Base-by-base conservation (phyloP, 1,140 invertebrate species). In the Maniola jurtina region DNA sequence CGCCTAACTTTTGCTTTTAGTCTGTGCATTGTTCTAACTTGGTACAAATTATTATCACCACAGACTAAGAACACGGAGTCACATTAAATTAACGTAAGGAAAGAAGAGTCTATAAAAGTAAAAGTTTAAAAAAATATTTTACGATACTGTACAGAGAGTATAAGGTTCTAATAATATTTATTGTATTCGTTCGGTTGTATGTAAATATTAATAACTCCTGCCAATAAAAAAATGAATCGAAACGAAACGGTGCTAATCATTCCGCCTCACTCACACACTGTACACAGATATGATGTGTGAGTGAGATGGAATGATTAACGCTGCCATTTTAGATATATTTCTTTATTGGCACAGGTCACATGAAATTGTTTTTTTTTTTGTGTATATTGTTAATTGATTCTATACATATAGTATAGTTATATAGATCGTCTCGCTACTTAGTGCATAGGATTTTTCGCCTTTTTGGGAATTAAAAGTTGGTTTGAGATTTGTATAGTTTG, bases 111-210 rank as follows among this genome's bases (percentile, higher is more conserved):
- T 80, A 79, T 73, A 68, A 38, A 45, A 45, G 42, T 45, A 45
- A 45, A 45, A 45, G 13, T 45, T n/a, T n/a, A 13, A 45, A 45
- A 45, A 45, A 45, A 73, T 61, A 74, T 77, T 76, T 74, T 72
- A 75, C 70, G 65, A 76, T 70, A 79, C 57, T 88, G 85, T 88
- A 88, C 85, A 88, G 85, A 88, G 79, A 88, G 80, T 82, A 72
- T 79, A 84, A 81, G 78, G 77, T 84, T 80, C 74, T 85, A 81
- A 81, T 87, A 85, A 45, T 45, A 45, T 85, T 85, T 84, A 84
- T 86, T 84, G 67, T 79, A 72, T 77, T 74, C 42, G 6, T 76
- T 71, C 60, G 79, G 75, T 79, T 82, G 76, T 81, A 76, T 79
- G 80, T 45, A 45, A 80, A 79, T 81, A 79, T 70, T 76, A 66